Evolutionary conservation across 2,888 invertebrate species (phyloP).

Genomic region (Agapostemon virescens): DNA sequence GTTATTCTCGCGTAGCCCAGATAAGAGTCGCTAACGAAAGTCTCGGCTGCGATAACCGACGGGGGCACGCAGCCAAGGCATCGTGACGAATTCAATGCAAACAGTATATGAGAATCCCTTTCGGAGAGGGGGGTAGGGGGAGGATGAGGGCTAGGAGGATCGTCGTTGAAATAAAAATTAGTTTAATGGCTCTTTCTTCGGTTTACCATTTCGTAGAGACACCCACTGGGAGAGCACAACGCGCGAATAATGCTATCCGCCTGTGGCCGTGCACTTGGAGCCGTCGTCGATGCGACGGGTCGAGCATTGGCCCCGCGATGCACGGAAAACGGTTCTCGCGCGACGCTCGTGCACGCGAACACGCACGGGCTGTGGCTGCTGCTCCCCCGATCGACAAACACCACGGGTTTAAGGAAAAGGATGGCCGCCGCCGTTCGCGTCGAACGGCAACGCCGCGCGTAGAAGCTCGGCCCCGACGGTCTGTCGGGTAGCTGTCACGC

Average conservation of each 20-base stretch:
- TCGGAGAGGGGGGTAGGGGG: too few species aligned
- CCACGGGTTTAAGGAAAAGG: neutral
- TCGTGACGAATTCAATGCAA: constrained; percentile 51
- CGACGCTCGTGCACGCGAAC: too few species aligned
- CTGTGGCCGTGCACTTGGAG: too few species aligned
- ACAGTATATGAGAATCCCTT: too few species aligned
- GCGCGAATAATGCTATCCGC: too few species aligned
- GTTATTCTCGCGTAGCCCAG: constrained; percentile 60
- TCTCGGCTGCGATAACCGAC: constrained; percentile 60
- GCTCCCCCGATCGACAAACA: constrained; percentile 2
- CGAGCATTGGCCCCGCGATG: too few species aligned
- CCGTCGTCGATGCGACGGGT: too few species aligned
- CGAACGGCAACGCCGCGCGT: constrained; percentile 1
- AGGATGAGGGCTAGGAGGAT: too few species aligned
- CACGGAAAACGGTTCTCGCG: too few species aligned
- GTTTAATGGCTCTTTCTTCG: neutral
- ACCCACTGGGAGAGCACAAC: neutral
- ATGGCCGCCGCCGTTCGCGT: neutral
- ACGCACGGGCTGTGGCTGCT: too few species aligned
- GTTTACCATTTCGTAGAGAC: constrained; percentile 1
- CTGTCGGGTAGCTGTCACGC: constrained; percentile 70
- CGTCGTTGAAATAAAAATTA: too few species aligned
- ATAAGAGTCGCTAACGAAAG: constrained; percentile 72
- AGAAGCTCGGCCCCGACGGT: constrained; percentile 6
- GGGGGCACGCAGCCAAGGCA: constrained; percentile 44